These are phyloP conservation scores for Phorcus lineatus DNA, from an alignment of 2,888 invertebrate genomes.

Conservation along the genomic window DNA sequence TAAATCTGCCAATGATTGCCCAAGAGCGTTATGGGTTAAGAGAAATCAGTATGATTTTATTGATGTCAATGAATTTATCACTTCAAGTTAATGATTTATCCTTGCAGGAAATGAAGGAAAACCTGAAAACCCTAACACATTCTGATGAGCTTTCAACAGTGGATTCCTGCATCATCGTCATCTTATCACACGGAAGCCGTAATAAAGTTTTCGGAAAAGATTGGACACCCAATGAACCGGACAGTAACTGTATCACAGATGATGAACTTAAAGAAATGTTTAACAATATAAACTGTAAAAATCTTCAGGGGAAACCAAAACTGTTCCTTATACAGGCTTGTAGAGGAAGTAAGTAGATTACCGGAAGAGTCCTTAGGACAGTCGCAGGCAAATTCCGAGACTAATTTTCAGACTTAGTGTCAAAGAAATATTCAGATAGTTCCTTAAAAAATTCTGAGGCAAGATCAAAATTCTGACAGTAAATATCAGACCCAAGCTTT, in stretches of 20 bases:
- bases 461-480: too few species aligned
- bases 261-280: conserved; percentile 43
- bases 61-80: conserved; percentile 7
- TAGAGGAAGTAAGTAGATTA: conserved; percentile 57
- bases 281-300: conserved; percentile 46
- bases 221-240: conserved; percentile 26
- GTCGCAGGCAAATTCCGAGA: too few species aligned
- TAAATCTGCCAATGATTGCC: too few species aligned
- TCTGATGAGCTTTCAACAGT: conserved; percentile 36
- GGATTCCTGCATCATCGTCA: conserved; percentile 50
- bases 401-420: too few species aligned
- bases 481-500: too few species aligned
- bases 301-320: conserved; percentile 55
- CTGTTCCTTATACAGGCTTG: conserved; percentile 62
- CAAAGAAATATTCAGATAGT: too few species aligned
- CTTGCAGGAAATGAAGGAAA: conserved; percentile 49
- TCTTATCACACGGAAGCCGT: conserved; percentile 55
- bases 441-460: too few species aligned
- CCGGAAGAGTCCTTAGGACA: too few species aligned
- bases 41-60: too few species aligned
- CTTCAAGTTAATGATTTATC: too few species aligned
- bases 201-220: conserved; percentile 49
- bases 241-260: conserved; percentile 16
- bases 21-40: too few species aligned
- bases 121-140: conserved; percentile 37